phyloP scores from a whole-genome alignment of 2,797 vertebrate genomes.

The Gouania willdenowi region DNA sequence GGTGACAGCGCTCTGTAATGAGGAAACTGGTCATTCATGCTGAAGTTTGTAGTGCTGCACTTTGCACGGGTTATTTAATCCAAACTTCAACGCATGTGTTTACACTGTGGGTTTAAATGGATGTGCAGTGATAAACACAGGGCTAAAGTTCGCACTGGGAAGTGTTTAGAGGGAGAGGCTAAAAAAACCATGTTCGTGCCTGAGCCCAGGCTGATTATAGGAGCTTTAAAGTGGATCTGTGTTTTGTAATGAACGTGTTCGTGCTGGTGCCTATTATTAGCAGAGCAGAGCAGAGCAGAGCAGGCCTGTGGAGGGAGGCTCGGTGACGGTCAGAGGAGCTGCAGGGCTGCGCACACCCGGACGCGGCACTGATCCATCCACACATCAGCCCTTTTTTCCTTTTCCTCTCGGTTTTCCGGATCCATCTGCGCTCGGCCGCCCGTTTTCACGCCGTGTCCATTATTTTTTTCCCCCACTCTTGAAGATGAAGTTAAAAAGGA shows the following conservation, averaged over 20 bases:
- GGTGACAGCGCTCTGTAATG: not conserved
- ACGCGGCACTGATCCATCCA: slow-evolving; percentile 7
- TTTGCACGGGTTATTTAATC: too few species aligned
- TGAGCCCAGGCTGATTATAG: slow-evolving; percentile 6
- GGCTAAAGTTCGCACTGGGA: too few species aligned
- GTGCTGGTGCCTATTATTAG: slow-evolving; percentile 67
- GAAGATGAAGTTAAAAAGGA: slow-evolving; percentile 73
- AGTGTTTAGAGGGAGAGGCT: not conserved
- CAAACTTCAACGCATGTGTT: too few species aligned
- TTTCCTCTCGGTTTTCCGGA: too few species aligned
- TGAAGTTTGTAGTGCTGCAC: too few species aligned
- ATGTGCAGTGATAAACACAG: too few species aligned
- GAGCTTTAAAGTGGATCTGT: slow-evolving; percentile 59
- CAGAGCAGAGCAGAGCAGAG: slow-evolving; percentile 54
- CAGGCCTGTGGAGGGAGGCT: slow-evolving; percentile 58
- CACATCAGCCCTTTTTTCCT: slow-evolving; percentile 5
- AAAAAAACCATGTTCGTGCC: not conserved
- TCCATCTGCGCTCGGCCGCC: slow-evolving; percentile 16
- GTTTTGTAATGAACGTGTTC: slow-evolving; percentile 60
- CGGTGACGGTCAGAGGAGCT: slow-evolving; percentile 52
- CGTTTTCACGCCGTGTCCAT: slow-evolving; percentile 22
- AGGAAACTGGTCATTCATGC: not conserved
- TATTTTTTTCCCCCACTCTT: slow-evolving; percentile 16
- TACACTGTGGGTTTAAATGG: too few species aligned
- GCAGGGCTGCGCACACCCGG: slow-evolving; percentile 34